phyloP scores from a whole-genome alignment of 2,888 invertebrate species.

The Spicauda simplicius region DNA sequence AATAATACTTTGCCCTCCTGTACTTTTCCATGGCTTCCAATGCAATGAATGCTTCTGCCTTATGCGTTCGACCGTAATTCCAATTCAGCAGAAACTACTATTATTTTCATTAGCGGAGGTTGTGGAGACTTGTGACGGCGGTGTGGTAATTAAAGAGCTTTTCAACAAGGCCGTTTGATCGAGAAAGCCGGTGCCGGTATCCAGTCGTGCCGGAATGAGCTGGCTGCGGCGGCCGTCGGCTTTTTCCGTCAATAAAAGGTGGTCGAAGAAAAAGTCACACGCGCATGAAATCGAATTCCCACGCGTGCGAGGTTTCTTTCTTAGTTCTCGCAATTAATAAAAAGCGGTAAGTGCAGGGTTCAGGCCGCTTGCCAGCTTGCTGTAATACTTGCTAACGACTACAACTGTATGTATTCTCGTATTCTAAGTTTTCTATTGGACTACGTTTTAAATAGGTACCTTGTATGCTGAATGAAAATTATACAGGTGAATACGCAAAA shows the following conservation, averaged over 20 bases:
- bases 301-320: conserved; percentile 64
- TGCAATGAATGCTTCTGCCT: neutral
- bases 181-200: conserved; percentile 58
- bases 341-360: conserved; percentile 34
- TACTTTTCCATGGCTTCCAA: neutral
- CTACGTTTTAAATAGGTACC: neutral
- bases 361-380: conserved; percentile 7
- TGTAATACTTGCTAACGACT: conserved; percentile 34
- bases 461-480: neutral
- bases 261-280: conserved; percentile 73
- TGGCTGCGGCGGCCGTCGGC: conserved; percentile 49
- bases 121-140: conserved; percentile 35
- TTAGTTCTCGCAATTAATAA: conserved; percentile 63
- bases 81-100: conserved; percentile 11
- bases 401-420: conserved; percentile 5
- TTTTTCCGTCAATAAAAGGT: conserved; percentile 62
- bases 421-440: conserved; percentile 14
- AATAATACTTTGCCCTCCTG: neutral
- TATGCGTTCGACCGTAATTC: conserved; percentile 1
- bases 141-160: conserved; percentile 41
- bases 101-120: conserved; percentile 28
- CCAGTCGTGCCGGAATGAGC: conserved; percentile 39
- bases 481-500: too few relatives aligned
- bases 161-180: conserved; percentile 51
- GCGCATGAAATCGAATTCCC: conserved; percentile 75